Evolutionary conservation across 2,113 vertebrate species (phyloP).

Genomic region (Pheucticus melanocephalus): DNA sequence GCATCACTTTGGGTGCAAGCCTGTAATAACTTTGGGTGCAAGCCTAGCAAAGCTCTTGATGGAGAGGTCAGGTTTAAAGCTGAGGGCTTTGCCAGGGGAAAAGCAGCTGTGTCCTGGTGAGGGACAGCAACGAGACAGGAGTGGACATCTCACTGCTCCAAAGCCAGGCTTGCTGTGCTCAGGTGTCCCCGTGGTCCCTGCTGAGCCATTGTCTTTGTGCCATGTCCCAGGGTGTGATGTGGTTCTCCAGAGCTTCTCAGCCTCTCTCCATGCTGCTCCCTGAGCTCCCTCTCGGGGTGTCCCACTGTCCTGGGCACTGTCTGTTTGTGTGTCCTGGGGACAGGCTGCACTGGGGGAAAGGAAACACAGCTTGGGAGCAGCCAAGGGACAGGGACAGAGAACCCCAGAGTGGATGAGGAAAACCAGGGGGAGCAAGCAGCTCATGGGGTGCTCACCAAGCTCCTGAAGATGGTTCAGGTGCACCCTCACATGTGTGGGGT

Average conservation of each 20-base stretch:
- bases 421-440: background rate
- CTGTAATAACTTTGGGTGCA: background rate
- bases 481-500: background rate
- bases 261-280: background rate
- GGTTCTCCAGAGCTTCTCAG: background rate
- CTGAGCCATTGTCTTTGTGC: background rate
- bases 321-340: background rate
- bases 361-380: background rate
- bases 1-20: background rate
- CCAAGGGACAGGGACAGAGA: background rate
- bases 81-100: background rate
- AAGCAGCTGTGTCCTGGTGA: background rate
- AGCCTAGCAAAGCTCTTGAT: background rate
- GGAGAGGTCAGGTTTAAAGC: background rate
- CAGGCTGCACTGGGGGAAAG: background rate
- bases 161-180: background rate
- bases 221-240: fast-evolving
- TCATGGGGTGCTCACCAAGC: background rate
- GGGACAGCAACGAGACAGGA: fast-evolving
- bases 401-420: background rate
- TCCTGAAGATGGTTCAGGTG: background rate
- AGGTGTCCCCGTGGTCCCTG: background rate
- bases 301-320: background rate
- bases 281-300: background rate
- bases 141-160: background rate